Evolutionary conservation across 1,140 invertebrate species (phyloP).

Genomic region (Drosophila rhopaloa): DNA sequence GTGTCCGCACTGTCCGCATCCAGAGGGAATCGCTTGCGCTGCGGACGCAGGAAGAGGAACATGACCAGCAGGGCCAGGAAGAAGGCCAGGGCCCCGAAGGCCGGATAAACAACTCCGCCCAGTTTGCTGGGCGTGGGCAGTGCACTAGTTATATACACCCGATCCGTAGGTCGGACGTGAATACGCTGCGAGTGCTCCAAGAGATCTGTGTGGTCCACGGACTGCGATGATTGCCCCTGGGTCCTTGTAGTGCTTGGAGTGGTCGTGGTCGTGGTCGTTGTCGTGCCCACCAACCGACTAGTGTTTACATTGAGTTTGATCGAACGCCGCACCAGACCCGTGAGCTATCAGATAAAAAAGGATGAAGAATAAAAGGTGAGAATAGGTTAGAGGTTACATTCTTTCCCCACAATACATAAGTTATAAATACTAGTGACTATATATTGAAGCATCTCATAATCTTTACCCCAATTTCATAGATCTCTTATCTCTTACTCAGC

Average conservation of each 20-base stretch:
- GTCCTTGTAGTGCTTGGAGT: neutral
- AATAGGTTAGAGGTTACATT: no score
- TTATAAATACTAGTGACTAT: neutral
- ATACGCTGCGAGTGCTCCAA: neutral
- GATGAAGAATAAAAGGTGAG: no score
- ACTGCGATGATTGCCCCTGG: neutral
- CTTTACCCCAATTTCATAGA: no score
- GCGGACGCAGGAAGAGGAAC: slow-evolving; percentile 74
- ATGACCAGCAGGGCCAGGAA: slow-evolving; percentile 69
- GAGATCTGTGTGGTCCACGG: neutral
- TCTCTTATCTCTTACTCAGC: no score
- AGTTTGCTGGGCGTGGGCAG: slow-evolving; percentile 68
- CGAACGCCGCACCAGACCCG: slow-evolving; percentile 77
- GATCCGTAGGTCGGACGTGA: slow-evolving; percentile 56
- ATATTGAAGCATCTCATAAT: no score
- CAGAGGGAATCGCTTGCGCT: slow-evolving; percentile 60
- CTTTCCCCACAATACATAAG: neutral
- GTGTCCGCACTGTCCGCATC: slow-evolving; percentile 41
- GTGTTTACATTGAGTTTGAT: slow-evolving; percentile 78
- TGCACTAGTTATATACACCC: slow-evolving; percentile 72
- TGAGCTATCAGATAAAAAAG: slow-evolving; percentile 44
- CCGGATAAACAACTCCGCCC: slow-evolving; percentile 71
- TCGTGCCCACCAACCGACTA: slow-evolving; percentile 56
- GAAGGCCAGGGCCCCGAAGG: slow-evolving; percentile 70
- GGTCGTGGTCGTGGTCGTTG: slow-evolving; percentile 15